Evolutionary conservation across 1,140 invertebrate genomes (phyloP).

Genomic region (Metaphire vulgaris): DNA sequence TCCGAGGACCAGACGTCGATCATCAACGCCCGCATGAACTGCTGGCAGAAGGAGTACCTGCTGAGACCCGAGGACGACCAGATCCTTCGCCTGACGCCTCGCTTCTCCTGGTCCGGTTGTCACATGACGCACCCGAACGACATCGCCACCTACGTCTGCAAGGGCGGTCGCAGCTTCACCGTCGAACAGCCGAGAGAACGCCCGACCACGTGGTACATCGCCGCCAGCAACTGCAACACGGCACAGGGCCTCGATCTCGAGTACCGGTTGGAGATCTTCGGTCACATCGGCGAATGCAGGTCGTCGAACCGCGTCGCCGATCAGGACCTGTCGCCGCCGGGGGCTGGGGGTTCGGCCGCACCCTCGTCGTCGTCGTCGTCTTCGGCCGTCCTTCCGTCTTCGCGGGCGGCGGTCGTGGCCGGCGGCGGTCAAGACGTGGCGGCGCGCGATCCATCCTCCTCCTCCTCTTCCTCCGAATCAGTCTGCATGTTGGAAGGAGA

Average conservation of each 20-base stretch:
- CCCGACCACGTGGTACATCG: constrained; percentile 27
- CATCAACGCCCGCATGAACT: constrained; percentile 22
- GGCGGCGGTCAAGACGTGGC: neutral
- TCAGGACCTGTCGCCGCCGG: neutral
- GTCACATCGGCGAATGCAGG: constrained; percentile 1
- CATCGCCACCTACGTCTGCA: constrained; percentile 14
- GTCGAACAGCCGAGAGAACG: neutral
- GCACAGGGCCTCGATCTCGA: constrained; percentile 6
- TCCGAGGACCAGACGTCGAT: constrained; percentile 22
- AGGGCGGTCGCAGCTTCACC: constrained; percentile 22
- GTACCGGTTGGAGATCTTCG: constrained; percentile 19
- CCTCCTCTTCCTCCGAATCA: neutral
- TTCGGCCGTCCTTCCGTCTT: neutral
- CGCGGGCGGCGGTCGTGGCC: no score
- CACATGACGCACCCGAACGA: constrained; percentile 13
- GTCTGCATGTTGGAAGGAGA: constrained; percentile 4
- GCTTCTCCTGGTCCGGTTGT: constrained; percentile 26
- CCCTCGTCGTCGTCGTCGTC: neutral
- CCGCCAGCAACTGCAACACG: constrained; percentile 20
- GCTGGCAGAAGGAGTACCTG: constrained; percentile 26
- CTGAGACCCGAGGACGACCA: constrained; percentile 22
- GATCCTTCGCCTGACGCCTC: constrained; percentile 22
- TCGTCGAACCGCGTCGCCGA: neutral
- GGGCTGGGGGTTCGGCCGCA: no score
- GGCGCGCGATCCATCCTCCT: neutral